phyloP scores from a whole-genome alignment of 2,797 vertebrate genomes.

The Ciconia nigra region DNA sequence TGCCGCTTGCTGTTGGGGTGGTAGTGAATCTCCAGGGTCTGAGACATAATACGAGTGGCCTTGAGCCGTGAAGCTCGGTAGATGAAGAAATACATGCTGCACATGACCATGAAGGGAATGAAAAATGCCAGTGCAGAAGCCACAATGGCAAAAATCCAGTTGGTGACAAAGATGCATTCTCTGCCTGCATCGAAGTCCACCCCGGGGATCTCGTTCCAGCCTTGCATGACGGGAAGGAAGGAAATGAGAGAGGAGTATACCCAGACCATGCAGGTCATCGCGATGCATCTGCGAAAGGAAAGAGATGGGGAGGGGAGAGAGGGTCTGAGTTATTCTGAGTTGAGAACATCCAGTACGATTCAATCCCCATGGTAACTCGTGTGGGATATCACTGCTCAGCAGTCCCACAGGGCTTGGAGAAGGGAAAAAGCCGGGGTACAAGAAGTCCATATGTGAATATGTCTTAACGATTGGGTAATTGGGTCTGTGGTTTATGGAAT shows the following conservation, averaged over 20 bases:
- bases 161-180: constrained; percentile 76
- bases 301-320: neutral
- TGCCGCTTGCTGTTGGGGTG: constrained; percentile 74
- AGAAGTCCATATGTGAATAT: fast-evolving
- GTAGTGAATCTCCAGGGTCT: constrained; percentile 74
- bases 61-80: constrained; percentile 73
- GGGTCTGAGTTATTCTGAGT: neutral
- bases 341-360: neutral
- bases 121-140: constrained; percentile 74
- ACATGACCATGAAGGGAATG: constrained; percentile 73
- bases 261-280: constrained; percentile 75
- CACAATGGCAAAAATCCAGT: constrained; percentile 75
- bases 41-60: constrained; percentile 69
- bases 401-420: neutral
- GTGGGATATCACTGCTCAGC: neutral
- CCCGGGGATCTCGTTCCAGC: constrained; percentile 75
- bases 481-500: neutral
- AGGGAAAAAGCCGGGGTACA: neutral
- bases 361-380: constrained; percentile 6
- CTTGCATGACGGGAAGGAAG: constrained; percentile 75
- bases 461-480: neutral
- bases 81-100: constrained; percentile 78
- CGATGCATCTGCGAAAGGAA: constrained; percentile 52
- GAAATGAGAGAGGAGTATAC: constrained; percentile 76
- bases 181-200: constrained; percentile 58